phyloP scores from a whole-genome alignment of 2,113 vertebrate genomes.

The Canis aureus region DNA sequence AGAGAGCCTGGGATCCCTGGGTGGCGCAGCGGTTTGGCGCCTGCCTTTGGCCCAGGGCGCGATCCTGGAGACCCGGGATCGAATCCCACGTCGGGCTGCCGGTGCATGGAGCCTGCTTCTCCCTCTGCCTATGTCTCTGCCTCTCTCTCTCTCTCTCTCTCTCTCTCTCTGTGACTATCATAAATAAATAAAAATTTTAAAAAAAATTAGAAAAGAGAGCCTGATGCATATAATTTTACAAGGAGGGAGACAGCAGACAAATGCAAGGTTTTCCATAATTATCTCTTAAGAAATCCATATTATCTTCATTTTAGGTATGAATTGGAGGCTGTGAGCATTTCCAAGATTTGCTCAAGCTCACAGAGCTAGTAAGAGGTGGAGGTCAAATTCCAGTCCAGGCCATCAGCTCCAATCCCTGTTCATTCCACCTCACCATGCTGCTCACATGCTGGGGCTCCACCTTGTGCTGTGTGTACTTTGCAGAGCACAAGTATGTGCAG shows the following conservation, averaged over 20 bases:
- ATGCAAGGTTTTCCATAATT: not conserved
- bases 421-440: accelerated
- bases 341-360: not conserved
- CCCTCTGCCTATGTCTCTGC: no score
- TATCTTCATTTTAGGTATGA: not conserved
- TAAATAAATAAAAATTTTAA: no score
- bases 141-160: no score
- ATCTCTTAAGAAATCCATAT: not conserved
- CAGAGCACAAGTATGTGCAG: not conserved
- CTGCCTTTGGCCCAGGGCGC: no score
- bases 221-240: not conserved
- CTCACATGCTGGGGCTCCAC: no score
- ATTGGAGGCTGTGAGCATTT: not conserved
- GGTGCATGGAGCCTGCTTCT: no score
- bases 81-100: no score
- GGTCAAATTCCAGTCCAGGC: not conserved
- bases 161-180: no score
- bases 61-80: no score
- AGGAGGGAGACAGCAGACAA: not conserved
- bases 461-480: not conserved
- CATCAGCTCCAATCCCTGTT: not conserved
- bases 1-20: not conserved
- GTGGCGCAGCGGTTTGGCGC: no score
- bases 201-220: not conserved
- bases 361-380: not conserved